Percentiles rank a stretch among this genome's conserved stretches.
phyloP scores from a whole-genome alignment of 2,797 vertebrate species.

The Pempheris klunzingeri region DNA sequence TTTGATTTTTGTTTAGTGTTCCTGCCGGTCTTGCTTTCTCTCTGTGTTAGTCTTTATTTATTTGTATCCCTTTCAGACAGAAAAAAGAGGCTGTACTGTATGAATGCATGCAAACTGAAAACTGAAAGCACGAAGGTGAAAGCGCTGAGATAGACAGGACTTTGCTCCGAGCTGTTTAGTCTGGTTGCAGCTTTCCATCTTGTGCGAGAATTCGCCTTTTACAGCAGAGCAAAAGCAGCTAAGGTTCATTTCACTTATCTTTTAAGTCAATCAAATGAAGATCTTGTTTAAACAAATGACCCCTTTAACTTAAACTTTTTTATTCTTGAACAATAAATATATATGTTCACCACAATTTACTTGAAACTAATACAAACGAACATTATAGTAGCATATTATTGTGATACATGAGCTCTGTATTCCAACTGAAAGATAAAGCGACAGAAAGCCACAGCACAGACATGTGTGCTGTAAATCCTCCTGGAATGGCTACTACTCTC shows the following conservation, averaged over 20 bases:
- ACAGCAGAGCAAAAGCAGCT: conserved; percentile 10
- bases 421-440: conserved; percentile 8
- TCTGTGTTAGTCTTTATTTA: not conserved
- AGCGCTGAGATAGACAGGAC: conserved; percentile 13
- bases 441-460: not conserved
- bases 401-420: not conserved
- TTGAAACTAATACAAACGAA: conserved; percentile 3
- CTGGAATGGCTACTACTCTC: not conserved
- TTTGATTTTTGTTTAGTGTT: not conserved
- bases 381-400: not conserved
- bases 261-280: conserved; percentile 7
- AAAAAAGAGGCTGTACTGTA: not conserved
- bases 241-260: conserved; percentile 24
- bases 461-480: no score
- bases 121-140: conserved; percentile 7
- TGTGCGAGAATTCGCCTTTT: conserved; percentile 1
- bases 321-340: not conserved
- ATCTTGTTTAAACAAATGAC: not conserved
- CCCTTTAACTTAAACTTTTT: not conserved
- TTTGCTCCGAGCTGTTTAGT: conserved; percentile 16
- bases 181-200: not conserved
- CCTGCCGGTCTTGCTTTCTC: not conserved
- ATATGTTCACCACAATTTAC: not conserved
- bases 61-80: conserved; percentile 10
- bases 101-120: conserved; percentile 1